These are phyloP conservation scores for Epicauta chinensis DNA, from an alignment of 1,140 invertebrate genomes.

Conservation along the genomic window DNA sequence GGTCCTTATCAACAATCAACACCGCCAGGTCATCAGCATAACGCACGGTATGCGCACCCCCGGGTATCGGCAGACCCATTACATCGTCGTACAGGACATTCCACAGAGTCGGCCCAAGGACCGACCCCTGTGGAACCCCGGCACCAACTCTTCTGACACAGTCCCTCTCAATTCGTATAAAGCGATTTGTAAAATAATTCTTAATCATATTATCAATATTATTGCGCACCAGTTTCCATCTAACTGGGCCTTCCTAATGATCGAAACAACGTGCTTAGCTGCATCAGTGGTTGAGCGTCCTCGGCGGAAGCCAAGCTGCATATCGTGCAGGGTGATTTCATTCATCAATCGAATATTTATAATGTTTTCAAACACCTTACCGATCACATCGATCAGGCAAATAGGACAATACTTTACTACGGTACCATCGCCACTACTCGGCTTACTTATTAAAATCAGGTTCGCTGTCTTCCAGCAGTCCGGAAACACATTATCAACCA, in stretches of 20 bases:
- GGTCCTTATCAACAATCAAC: too few species aligned
- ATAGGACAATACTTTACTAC: slow-evolving; percentile 9
- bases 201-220: not conserved
- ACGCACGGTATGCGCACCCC: too few species aligned
- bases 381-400: slow-evolving; percentile 8
- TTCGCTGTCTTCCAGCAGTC: not conserved
- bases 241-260: not conserved
- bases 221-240: not conserved
- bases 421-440: not conserved
- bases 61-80: too few species aligned
- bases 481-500: not conserved
- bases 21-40: too few species aligned
- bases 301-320: not conserved
- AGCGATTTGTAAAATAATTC: not conserved
- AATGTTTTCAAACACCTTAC: slow-evolving; percentile 5
- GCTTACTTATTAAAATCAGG: not conserved
- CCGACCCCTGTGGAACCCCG: not conserved
- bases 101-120: not conserved
- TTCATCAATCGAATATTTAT: slow-evolving; percentile 4
- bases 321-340: not conserved
- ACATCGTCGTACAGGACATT: not conserved
- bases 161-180: too few species aligned
- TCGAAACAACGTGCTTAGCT: not conserved
- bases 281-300: not conserved
- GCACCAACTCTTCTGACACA: too few species aligned